phyloP scores from a whole-genome alignment of 2,888 invertebrate species.

The Oscheius sp. region DNA sequence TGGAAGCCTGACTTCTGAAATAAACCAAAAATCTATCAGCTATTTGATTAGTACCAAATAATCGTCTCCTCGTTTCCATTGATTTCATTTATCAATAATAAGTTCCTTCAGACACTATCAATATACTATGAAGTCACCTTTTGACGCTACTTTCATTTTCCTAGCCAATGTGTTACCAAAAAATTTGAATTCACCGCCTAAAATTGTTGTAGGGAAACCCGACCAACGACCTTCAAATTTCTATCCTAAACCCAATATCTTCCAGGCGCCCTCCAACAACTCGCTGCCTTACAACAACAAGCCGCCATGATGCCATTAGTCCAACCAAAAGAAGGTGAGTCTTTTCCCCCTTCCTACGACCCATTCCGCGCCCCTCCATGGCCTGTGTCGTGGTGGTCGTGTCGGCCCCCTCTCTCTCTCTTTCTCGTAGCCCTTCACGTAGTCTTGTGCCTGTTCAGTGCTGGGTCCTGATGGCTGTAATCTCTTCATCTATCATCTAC shows the following conservation, averaged over 20 bases:
- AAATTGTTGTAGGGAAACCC: no score
- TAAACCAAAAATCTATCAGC: no score
- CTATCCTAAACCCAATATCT: no score
- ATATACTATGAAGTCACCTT: no score
- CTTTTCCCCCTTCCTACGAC: background rate
- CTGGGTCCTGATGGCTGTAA: slow-evolving; percentile 98
- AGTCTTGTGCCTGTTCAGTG: slow-evolving; percentile 48
- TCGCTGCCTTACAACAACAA: slow-evolving; percentile 50
- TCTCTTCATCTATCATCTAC: slow-evolving; percentile 99
- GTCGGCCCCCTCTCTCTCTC: slow-evolving; percentile 1
- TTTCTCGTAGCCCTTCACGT: background rate
- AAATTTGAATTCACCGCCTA: no score
- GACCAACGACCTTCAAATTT: no score
- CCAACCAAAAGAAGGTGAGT: slow-evolving; percentile 87
- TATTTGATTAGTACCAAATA: no score
- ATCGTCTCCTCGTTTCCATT: no score
- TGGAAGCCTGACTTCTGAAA: background rate
- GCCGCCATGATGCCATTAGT: slow-evolving; percentile 68
- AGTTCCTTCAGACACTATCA: no score
- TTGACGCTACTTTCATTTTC: background rate
- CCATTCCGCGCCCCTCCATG: background rate
- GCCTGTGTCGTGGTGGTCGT: slow-evolving; percentile 23
- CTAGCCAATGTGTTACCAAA: background rate
- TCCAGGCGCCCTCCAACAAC: slow-evolving; percentile 43
- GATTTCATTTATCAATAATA: no score